Conservation (phyloP, 2,888 invertebrate genomes). For the Malthinus seriepunctatus region DNA sequence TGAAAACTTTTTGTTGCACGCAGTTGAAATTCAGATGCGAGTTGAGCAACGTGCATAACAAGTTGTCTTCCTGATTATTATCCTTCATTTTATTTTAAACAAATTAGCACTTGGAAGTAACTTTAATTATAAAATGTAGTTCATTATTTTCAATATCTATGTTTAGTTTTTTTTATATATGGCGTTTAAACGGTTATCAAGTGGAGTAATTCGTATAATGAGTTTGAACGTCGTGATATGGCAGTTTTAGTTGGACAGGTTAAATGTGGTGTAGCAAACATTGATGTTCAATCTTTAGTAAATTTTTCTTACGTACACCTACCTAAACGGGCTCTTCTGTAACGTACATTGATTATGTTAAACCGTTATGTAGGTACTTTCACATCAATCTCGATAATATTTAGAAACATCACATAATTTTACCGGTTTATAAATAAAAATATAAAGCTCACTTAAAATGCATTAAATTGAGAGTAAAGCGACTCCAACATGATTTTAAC, state of each 20-base stretch:
- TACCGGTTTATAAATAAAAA: neutral
- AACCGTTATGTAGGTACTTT: constrained; percentile 36
- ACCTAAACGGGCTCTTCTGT: neutral
- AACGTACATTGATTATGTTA: constrained; percentile 28
- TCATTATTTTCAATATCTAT: no score
- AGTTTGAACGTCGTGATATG: constrained; percentile 36
- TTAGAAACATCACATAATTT: constrained; percentile 5
- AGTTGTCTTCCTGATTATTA: no score
- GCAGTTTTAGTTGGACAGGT: constrained; percentile 38
- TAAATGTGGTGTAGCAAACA: constrained; percentile 43
- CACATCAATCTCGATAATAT: constrained; percentile 10
- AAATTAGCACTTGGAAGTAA: no score
- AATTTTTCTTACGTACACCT: constrained; percentile 32
- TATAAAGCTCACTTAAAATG: neutral
- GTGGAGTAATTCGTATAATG: no score
- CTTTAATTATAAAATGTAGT: no score
- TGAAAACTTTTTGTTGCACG: no score
- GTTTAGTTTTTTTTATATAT: constrained; percentile 19
- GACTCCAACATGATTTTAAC: neutral
- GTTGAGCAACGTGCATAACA: no score
- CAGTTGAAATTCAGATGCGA: no score
- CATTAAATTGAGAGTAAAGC: neutral
- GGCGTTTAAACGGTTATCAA: constrained; percentile 19
- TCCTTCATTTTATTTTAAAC: no score
- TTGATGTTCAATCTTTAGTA: constrained; percentile 38